Conservation (phyloP, 2,888 invertebrate species). For the Morpho deidamia region DNA sequence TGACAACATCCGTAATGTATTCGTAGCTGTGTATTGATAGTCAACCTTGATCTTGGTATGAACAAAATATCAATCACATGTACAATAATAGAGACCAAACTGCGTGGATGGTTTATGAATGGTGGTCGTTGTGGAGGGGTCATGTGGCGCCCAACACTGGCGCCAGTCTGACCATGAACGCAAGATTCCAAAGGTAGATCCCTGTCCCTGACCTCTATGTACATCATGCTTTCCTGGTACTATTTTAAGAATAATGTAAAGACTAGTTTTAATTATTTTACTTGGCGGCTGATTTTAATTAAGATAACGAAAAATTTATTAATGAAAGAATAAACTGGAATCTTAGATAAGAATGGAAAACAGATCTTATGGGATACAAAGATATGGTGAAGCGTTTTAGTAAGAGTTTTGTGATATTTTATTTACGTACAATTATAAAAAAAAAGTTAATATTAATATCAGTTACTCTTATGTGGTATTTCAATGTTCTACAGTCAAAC, state of each 20-base stretch:
- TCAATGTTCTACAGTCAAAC: no score
- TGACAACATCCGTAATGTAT: slow-evolving; percentile 1
- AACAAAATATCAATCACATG: slow-evolving; percentile 29
- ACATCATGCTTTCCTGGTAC: slow-evolving; percentile 33
- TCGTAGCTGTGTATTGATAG: not conserved
- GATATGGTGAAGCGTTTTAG: no score
- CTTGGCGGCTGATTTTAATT: slow-evolving; percentile 1
- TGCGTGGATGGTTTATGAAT: slow-evolving; percentile 45
- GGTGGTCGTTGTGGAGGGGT: slow-evolving; percentile 46
- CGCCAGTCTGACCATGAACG: slow-evolving; percentile 59
- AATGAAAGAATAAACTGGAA: no score
- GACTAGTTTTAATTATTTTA: not conserved
- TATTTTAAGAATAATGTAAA: not conserved
- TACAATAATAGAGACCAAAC: slow-evolving; percentile 38
- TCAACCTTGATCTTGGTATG: slow-evolving; percentile 35
- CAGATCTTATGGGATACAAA: no score
- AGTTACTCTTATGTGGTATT: no score
- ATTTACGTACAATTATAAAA: no score
- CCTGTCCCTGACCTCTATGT: slow-evolving; percentile 54
- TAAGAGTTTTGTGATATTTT: no score
- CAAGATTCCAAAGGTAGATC: slow-evolving; percentile 54
- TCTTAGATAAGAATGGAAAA: no score
- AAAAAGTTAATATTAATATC: no score
- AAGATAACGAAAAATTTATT: not conserved
- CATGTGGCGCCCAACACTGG: slow-evolving; percentile 49